These are phyloP conservation scores for Notarius lentiginosus DNA, from an alignment of 2,113 vertebrate species.

Conservation along the genomic window DNA sequence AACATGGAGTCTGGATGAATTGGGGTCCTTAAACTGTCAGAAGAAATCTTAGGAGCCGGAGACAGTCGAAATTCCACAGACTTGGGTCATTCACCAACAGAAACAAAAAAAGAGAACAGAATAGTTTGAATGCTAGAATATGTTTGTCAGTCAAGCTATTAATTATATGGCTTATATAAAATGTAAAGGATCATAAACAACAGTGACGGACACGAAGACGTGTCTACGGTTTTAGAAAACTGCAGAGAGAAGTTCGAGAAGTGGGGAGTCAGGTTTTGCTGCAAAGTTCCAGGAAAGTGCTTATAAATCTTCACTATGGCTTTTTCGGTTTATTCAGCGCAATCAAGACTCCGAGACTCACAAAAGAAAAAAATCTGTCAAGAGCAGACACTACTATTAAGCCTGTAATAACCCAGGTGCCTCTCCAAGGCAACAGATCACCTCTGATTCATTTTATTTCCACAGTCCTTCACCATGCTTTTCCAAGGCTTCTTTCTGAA, in stretches of 20 bases:
- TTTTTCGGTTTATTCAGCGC: neutral
- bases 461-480: neutral
- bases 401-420: constrained; percentile 2
- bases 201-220: constrained; percentile 34
- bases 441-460: neutral
- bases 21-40: constrained; percentile 51
- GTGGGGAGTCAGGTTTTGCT: neutral
- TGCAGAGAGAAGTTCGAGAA: constrained; percentile 1
- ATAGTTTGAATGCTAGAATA: constrained; percentile 32
- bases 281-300: constrained; percentile 14
- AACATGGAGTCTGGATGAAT: constrained; percentile 39
- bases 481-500: constrained; percentile 8
- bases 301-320: constrained; percentile 5
- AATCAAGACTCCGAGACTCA: neutral
- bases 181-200: constrained; percentile 28
- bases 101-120: neutral
- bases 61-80: constrained; percentile 51
- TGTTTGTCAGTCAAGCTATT: constrained; percentile 34
- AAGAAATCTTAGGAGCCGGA: constrained; percentile 47
- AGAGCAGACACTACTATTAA: neutral
- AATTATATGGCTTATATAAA: constrained; percentile 30
- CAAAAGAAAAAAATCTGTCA: neutral
- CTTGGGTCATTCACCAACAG: constrained; percentile 34
- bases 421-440: constrained; percentile 4
- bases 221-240: constrained; percentile 29